phyloP scores from a whole-genome alignment of 2,888 invertebrate species.

The Xestia rhomboidea region DNA sequence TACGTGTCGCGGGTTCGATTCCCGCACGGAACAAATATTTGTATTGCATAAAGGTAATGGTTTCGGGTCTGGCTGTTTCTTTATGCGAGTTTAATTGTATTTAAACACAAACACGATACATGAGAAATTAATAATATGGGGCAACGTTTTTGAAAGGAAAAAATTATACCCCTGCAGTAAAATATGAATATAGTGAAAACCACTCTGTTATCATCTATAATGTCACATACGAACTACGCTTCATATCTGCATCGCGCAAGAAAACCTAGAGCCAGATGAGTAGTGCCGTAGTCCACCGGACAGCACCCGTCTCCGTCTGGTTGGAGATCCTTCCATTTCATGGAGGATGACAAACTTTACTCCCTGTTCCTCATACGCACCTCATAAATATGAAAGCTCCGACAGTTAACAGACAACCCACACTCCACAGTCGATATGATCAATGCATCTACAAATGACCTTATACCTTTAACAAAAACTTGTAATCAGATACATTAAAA shows the following conservation, averaged over 20 bases:
- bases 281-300: no score
- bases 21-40: not conserved
- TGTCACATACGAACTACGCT: no score
- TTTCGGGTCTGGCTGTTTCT: not conserved
- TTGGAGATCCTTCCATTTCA: not conserved
- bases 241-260: no score
- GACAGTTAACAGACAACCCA: not conserved
- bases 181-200: not conserved
- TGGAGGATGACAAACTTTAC: not conserved
- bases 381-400: not conserved
- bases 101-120: not conserved
- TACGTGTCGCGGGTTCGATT: no score
- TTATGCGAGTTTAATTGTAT: not conserved
- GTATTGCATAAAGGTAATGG: not conserved
- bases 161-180: not conserved
- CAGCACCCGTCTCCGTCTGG: not conserved
- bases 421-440: not conserved
- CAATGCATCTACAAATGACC: not conserved
- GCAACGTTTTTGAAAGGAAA: not conserved
- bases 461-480: not conserved
- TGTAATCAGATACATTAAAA: not conserved
- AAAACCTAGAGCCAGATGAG: no score
- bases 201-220: not conserved
- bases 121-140: not conserved
- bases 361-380: not conserved